Base-by-base conservation (phyloP, 2,113 vertebrate species). In the Dipodomys stephensi region DNA sequence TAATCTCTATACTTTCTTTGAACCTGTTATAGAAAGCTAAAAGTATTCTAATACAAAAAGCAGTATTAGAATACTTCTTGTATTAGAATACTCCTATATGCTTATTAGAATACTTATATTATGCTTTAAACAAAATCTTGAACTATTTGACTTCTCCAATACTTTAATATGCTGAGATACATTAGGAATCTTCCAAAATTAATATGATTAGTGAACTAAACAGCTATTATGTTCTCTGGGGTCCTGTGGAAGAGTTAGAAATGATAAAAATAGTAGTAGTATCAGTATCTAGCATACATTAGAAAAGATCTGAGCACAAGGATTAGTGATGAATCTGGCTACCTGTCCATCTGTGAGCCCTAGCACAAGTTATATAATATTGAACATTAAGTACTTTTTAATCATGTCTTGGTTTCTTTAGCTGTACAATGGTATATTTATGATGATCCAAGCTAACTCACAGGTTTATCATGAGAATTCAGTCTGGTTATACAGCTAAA, bases 151-250 rank as follows among this genome's bases (percentile, higher is more conserved):
- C 32, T 71, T 92, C 69, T 90, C 28, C 8, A 79, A 78, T 86
- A 46, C 25, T 81, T 95, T 64, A 87, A 49, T 80, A 89, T 39
- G 10, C 57, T 32, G 64, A 90, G 32, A 92, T 74, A 68, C 15
- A 85, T 20, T 87, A 57, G 39, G 65, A 82, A 80, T 91, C 71
- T 90, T 93, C 28, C 69, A 79, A 90, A 94, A 30, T 69, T 87
- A 87, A 65, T 78, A 68, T 49, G 73, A 68, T 73, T 44, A 53
- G 77, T 83, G 35, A 95, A 64, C 46, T 89, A 46, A 91, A 73
- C 28, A 94, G 30, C n/a, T 91, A 7, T 32, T 91, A 23, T 16
- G 39, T 64, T 90, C 69, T 83, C 77, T 73, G 72, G 80, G 77
- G 53, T 4, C 35, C 12, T 1, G 12, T 18, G 85, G 71, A 86